Evolutionary conservation across 2,888 invertebrate genomes (phyloP), one percentile per base, ranked within the genome.

Genomic region (Agapostemon virescens): DNA sequence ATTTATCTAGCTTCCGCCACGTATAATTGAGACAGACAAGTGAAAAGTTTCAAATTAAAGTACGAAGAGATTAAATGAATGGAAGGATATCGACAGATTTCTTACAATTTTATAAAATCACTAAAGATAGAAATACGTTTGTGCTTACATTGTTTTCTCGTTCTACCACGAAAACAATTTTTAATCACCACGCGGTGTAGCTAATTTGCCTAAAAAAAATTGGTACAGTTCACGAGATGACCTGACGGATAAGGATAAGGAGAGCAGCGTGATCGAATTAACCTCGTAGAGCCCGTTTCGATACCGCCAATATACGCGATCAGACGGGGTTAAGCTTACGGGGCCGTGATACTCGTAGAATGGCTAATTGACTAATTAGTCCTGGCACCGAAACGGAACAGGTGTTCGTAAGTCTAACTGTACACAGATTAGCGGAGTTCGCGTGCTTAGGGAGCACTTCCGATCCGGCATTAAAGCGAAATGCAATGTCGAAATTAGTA

Each of bases 361-460:
- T 73, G 74, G 74, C 77, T 87, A 88, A 88, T 85, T 84, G 81
- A 83, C 81, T 87, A 85, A 84, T 88, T 87, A 84, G 74, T 42
- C 64, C 63, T 63, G 68, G 64, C 74, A 79, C 69, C 75, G 87
- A 86, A 88, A 85, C 63, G 84, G 84, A 88, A 86, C 87, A 87
- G 88, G 83, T 88, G 88, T 82, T 85, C 69, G 80, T 64, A 74
- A 82, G 80, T 87, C 74, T 73, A 64, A 74, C 75, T 75, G 84
- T 85, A 85, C 84, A 87, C 83, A 81, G 87, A 88, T 88, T 87
- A 86, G 52, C 52, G 20, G 66, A 78, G 78, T 84, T 86, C 81
- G 74, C 77, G 85, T 77, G 81, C 79, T 77, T 70, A 52, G 81
- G 49, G 80, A 79, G 69, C 68, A 66, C 79, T 71, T 74, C 80